Evolutionary conservation across 2,797 vertebrate genomes (phyloP).

Genomic region (Peromyscus aztecus): DNA sequence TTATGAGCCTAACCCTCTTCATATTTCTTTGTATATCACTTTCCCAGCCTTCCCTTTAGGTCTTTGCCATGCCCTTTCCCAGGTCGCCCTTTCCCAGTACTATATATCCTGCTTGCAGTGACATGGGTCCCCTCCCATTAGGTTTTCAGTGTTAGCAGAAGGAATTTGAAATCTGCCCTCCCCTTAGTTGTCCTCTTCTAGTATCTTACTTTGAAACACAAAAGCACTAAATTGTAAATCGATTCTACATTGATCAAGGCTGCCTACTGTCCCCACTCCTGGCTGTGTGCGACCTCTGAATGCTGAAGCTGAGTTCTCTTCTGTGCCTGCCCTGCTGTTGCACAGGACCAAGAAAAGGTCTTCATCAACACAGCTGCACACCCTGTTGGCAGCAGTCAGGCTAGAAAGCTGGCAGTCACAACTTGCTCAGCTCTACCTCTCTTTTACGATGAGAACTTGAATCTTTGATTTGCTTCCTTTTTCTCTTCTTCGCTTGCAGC

Average conservation of each 20-base stretch:
- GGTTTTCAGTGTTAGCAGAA: conserved; percentile 55
- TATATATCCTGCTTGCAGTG: neutral
- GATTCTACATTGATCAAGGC: conserved; percentile 75
- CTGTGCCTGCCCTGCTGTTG: conserved; percentile 24
- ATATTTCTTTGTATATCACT: conserved; percentile 56
- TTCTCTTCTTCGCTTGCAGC: neutral
- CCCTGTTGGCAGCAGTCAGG: conserved; percentile 61
- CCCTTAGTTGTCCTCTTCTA: conserved; percentile 51
- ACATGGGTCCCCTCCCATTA: neutral
- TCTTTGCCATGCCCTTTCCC: conserved; percentile 2
- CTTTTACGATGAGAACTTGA: conserved; percentile 60
- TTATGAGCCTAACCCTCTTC: conserved; percentile 44
- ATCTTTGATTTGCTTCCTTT: conserved; percentile 65
- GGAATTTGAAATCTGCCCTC: conserved; percentile 55
- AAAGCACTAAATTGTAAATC: conserved; percentile 81
- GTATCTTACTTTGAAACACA: conserved; percentile 76
- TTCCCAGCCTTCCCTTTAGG: conserved; percentile 50
- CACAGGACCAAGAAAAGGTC: conserved; percentile 55
- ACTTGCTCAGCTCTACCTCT: conserved; percentile 22
- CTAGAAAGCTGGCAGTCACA: conserved; percentile 69
- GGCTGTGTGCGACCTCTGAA: conserved; percentile 58
- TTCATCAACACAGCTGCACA: conserved; percentile 5
- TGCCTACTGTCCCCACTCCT: conserved; percentile 50
- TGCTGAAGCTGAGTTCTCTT: conserved; percentile 66
- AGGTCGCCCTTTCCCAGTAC: neutral